phyloP scores from a whole-genome alignment of 1,140 invertebrate genomes.

The Cataglyphis hispanica region DNA sequence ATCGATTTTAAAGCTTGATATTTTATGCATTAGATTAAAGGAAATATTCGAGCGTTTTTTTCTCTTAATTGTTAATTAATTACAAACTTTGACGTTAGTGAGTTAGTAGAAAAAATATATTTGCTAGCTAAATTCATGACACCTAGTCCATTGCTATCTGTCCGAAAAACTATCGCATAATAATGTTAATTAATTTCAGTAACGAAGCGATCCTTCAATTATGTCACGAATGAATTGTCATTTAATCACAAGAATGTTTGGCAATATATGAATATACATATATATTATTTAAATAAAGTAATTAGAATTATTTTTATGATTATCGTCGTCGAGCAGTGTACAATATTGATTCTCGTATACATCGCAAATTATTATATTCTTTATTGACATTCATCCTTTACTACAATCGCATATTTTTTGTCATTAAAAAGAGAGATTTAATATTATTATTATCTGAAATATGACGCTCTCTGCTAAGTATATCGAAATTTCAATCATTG shows the following conservation, averaged over 20 bases:
- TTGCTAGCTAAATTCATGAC: not conserved
- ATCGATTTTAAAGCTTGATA: slow-evolving; percentile 46
- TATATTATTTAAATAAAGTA: slow-evolving; percentile 79
- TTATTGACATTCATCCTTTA: not conserved
- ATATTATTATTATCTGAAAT: slow-evolving; percentile 27
- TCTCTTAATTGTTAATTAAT: slow-evolving; percentile 51
- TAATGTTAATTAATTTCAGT: slow-evolving; percentile 61
- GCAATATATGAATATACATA: slow-evolving; percentile 70
- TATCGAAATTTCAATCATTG: not conserved
- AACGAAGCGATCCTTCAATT: slow-evolving; percentile 62
- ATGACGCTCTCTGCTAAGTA: slow-evolving; percentile 4
- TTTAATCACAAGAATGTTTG: slow-evolving; percentile 69
- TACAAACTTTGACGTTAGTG: slow-evolving; percentile 33
- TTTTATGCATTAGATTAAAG: slow-evolving; percentile 35
- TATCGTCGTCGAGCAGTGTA: slow-evolving; percentile 45
- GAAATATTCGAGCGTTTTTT: slow-evolving; percentile 27
- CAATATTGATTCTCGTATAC: not conserved
- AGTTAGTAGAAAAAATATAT: slow-evolving; percentile 41
- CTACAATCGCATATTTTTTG: slow-evolving; percentile 3
- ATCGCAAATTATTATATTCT: not conserved
- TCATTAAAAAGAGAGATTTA: not conserved
- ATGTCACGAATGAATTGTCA: slow-evolving; percentile 71
- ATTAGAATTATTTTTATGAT: slow-evolving; percentile 77
- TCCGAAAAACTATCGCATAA: slow-evolving; percentile 28
- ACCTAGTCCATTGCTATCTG: slow-evolving; percentile 58